A percentile compares a stretch with the other conserved stretches of the same genome.
phyloP scores from a whole-genome alignment of 2,888 invertebrate species.

The Zhuqinia jingwanae region DNA sequence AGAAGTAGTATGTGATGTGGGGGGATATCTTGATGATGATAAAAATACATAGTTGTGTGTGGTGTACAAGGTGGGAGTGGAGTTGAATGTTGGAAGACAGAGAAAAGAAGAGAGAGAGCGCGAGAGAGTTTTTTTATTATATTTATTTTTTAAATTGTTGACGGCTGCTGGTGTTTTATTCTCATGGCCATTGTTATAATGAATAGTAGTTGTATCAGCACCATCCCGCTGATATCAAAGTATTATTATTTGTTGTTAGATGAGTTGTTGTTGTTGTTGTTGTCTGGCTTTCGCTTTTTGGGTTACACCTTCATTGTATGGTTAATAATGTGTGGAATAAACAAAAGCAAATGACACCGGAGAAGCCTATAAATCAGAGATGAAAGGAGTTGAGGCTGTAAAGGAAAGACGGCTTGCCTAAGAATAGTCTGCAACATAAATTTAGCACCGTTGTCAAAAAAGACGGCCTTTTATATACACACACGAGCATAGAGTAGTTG shows the following conservation, averaged over 20 bases:
- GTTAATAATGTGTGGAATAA: conserved; percentile 76
- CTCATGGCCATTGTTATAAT: conserved; percentile 49
- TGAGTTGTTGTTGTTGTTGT: conserved; percentile 31
- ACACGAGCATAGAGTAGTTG: no score
- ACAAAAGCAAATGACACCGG: conserved; percentile 76
- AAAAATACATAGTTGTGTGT: not conserved
- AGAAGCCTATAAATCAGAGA: conserved; percentile 78
- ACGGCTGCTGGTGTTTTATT: conserved; percentile 38
- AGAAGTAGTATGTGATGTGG: no score
- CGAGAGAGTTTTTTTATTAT: conserved; percentile 5
- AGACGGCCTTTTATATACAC: conserved; percentile 67
- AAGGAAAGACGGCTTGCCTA: conserved; percentile 73
- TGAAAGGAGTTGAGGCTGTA: conserved; percentile 69
- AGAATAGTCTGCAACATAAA: conserved; percentile 76
- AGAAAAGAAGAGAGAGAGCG: conserved; percentile 4
- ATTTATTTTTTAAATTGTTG: conserved; percentile 42
- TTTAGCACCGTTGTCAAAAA: conserved; percentile 73
- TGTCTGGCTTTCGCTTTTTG: conserved; percentile 36
- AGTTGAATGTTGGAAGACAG: not conserved
- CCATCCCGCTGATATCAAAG: conserved; percentile 1
- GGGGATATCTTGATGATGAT: conserved; percentile 11
- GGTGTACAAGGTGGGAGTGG: not conserved
- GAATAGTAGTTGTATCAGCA: not conserved
- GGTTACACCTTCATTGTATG: conserved; percentile 53
- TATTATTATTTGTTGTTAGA: conserved; percentile 14